Evolutionary conservation across 2,888 invertebrate genomes (phyloP), one percentile per base, ranked within the genome.

Genomic region (Plebejus anna): DNA sequence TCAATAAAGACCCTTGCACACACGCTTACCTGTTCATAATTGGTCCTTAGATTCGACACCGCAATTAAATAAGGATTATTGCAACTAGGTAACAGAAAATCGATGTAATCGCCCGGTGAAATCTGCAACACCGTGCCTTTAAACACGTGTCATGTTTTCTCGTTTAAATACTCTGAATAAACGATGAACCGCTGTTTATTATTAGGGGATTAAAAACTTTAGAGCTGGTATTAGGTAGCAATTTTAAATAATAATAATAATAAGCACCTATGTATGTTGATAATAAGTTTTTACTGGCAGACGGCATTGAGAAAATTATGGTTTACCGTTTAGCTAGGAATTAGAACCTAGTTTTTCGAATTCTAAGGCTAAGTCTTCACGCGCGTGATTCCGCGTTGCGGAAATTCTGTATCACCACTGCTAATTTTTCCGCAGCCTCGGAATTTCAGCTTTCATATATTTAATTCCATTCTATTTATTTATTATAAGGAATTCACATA

Each of bases 51-150:
- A 75, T 77, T 76, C 76, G 75, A 78, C 77, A 77, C 81, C 79
- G 81, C 84, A 86, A 86, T 86, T 86, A 86, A 82, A 82, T 82
- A 61, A 75, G 85, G 86, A 85, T 86, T 85, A 86, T 38, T 59
- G 79, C 78, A 76, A 80, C 78, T 79, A 76, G 78, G 81, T 79
- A 75, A 80, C 80, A 77, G 76, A 76, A 55, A 76, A 78, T 81
- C 79, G 79, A 80, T 81, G 76, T 72, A 72, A 71, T 59, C 59
- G 55, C 55, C 47, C 32, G 71, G 38, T 47, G 47, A 32, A 13
- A 55, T 51, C 73, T 55, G 71, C 61, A 70, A 70, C 51, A 76
- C 47, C 70, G 57, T 42, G 38, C 36, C 55, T 71, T 59, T 55
- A 61, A 28, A 75, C 38, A 42, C 66, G 75, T 75, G 36, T 75